Evolutionary conservation across 2,888 invertebrate species (phyloP).

Genomic region (Euzophera pinguis): DNA sequence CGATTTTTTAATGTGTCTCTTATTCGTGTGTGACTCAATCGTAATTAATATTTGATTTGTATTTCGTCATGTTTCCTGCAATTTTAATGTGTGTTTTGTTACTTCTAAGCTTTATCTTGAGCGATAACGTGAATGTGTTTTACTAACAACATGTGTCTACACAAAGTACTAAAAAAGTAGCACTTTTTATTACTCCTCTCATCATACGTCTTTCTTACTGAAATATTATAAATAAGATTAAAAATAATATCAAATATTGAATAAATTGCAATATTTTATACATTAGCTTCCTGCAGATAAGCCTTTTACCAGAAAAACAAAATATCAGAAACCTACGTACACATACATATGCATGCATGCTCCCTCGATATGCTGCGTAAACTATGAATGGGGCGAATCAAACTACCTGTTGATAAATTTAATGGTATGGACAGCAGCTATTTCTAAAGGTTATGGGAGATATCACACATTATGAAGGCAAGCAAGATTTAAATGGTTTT

Average conservation of each 20-base stretch:
- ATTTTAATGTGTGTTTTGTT: background rate
- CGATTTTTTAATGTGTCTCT: slow-evolving; percentile 69
- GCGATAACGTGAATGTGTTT: background rate
- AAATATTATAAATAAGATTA: too few relatives aligned
- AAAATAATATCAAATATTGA: too few relatives aligned
- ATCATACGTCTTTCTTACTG: too few relatives aligned
- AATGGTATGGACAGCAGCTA: background rate
- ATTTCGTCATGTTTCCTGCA: background rate
- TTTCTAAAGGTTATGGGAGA: background rate
- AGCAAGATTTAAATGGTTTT: too few relatives aligned
- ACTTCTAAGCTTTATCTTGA: background rate
- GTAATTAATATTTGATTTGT: slow-evolving; percentile 11
- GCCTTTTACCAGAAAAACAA: too few relatives aligned
- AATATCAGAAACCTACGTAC: too few relatives aligned
- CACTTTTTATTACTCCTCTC: too few relatives aligned
- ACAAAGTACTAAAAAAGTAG: too few relatives aligned
- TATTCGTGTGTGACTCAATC: slow-evolving; percentile 10
- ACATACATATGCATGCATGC: background rate
- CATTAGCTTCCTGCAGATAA: too few relatives aligned
- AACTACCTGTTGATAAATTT: slow-evolving; percentile 6
- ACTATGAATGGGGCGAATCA: background rate
- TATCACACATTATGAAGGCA: too few relatives aligned
- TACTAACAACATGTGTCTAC: too few relatives aligned
- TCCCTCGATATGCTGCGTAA: background rate
- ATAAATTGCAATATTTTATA: too few relatives aligned